Evolutionary conservation across 2,113 vertebrate species (phyloP), one percentile per base, ranked within the genome.

Genomic region (Mormoops blainvillei): DNA sequence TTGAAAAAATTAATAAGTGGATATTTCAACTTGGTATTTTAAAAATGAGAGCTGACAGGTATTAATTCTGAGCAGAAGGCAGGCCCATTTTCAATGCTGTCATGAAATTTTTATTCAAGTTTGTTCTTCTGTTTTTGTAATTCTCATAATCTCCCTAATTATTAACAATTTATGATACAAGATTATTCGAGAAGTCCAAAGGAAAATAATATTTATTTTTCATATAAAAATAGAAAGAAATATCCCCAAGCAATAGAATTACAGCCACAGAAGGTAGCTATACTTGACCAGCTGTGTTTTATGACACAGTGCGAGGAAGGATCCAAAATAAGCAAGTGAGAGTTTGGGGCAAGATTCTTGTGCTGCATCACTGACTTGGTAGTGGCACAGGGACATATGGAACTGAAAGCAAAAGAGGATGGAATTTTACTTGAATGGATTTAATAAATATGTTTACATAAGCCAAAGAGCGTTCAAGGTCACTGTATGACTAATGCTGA

Each of bases 381-480:
- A 61, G 58, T 95, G 54, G 38, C 78, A 18, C 8, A 63, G 58
- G 26, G 73, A 89, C 94, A 96, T 86, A 95, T 87, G 91, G 91
- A 86, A 94, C 11, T 20, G 26, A 88, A 83, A 97, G n/a, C 41
- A n/a, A 85, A 50, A 94, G 24, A 36, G 67, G 91, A 94, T 96
- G 90, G 90, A 92, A 97, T 93, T 96, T 97, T 97, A 95, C 96
- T 92, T 96, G 83, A 78, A 80, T 92, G 77, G 92, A 94, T 91
- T 78, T 14, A 65, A 65, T 95, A 82, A 86, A 74, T 92, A 85
- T 89, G 48, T 80, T 97, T 97, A 97, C 56, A 91, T 67, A 96
- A 97, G 65, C 54, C 85, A 93, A 94, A 96, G 94, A 83, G 54
- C 86, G 97, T 97, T 95, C 90, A 97, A 95, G 90, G 95, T 98